Base-by-base conservation (phyloP, 2,888 invertebrate genomes). In the Spodoptera exigua region DNA sequence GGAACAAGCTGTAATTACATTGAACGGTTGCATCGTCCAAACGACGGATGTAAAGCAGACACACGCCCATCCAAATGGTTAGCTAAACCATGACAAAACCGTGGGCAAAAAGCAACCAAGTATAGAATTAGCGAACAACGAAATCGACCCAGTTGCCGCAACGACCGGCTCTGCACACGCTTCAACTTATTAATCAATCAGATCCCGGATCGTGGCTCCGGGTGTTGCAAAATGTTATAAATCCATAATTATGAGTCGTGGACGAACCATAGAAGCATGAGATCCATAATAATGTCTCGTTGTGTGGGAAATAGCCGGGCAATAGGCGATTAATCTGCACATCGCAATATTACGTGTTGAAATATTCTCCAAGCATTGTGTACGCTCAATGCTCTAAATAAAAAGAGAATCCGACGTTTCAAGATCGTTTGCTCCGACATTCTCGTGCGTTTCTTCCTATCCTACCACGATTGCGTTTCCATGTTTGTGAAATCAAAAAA, bases 141-240 rank as follows among this genome's bases (percentile, higher is more conserved):
- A 87, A 85, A 85, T 81, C 82, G 87, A 83, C 85, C 86, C 64
- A 82, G 80, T 84, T 90, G 76, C 64, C 67, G 78, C 81, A 86
- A 86, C 75, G 61, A 73, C 71, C 69, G 76, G 67, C 75, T 60
- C 53, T 70, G 67, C 74, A 74, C 78, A 70, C 74, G 70, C 66
- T 75, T 76, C 56, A 72, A 77, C 79, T 86, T 85, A 85, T 89
- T 86, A 87, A 88, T 87, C 86, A 87, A 88, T 86, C 82, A 73
- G 79, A 84, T 83, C 83, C 85, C 81, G 79, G 81, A 75, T 87
- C 85, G 84, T 83, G 78, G 74, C 41, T 80, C 17, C 37, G 68
- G 68, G 79, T 85, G 84, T 84, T 82, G 87, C 83, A 88, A 89
- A 74, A 71, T 74, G 70, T 75, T 80, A 79, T 81, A 80, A 74